These are phyloP conservation scores for Micrasema minimum DNA, from an alignment of 1,140 invertebrate species.

Conservation along the genomic window DNA sequence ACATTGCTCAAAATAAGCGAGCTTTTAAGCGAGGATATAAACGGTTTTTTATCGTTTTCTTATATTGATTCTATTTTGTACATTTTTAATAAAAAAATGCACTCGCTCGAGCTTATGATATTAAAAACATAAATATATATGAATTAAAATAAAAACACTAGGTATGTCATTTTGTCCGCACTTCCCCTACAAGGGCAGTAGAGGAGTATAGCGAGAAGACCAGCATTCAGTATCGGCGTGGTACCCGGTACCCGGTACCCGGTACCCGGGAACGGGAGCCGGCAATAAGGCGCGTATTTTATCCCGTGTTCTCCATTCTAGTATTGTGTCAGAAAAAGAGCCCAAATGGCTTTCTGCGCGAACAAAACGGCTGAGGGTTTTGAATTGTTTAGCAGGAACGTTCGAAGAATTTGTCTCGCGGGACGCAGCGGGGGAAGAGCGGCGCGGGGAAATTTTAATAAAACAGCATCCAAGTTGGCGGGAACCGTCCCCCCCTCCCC, in stretches of 20 bases:
- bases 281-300: conserved; percentile 9
- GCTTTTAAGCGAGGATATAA: too few relatives aligned
- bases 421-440: neutral
- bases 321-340: conserved; percentile 29
- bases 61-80: too few relatives aligned
- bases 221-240: neutral
- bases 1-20: too few relatives aligned
- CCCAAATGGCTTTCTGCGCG: conserved; percentile 21
- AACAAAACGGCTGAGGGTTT: conserved; percentile 26
- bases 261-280: neutral
- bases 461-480: conserved; percentile 31
- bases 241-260: neutral
- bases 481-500: neutral
- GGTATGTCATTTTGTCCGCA: too few relatives aligned
- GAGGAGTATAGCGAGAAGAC: neutral
- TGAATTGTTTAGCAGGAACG: conserved; percentile 44
- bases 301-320: conserved; percentile 24
- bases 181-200: neutral
- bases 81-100: too few relatives aligned
- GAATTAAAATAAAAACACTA: too few relatives aligned
- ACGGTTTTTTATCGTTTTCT: too few relatives aligned
- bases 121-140: too few relatives aligned
- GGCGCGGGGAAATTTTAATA: conserved; percentile 39
- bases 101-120: too few relatives aligned
- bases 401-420: conserved; percentile 42